A percentile compares a stretch with the other conserved stretches of the same genome.
Evolutionary conservation across 2,113 vertebrate species (phyloP).

Genomic region (Menura novaehollandiae): DNA sequence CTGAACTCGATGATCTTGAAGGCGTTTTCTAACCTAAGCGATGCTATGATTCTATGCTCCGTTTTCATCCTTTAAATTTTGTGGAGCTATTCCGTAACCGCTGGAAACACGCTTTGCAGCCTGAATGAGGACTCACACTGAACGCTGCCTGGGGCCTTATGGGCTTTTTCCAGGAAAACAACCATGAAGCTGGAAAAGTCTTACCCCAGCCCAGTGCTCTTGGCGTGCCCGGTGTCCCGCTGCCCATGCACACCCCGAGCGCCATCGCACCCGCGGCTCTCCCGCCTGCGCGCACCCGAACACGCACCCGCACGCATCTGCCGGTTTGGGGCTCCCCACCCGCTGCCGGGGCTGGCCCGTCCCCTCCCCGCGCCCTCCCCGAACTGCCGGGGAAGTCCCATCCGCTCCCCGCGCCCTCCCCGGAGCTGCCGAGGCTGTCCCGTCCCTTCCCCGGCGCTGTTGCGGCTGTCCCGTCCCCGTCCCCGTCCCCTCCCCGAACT

Average conservation of each 20-base stretch:
- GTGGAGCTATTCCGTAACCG: too few relatives aligned
- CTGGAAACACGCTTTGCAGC: neutral
- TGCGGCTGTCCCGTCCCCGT: neutral
- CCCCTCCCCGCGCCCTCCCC: neutral
- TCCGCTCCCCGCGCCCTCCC: neutral
- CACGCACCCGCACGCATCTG: neutral
- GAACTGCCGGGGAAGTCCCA: too few relatives aligned
- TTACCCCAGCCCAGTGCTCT: neutral
- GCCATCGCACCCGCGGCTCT: fast-evolving
- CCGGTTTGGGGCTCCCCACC: too few relatives aligned
- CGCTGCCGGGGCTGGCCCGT: neutral
- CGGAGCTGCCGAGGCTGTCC: too few relatives aligned
- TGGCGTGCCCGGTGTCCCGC: too few relatives aligned
- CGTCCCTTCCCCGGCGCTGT: neutral
- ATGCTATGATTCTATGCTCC: neutral
- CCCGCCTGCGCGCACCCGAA: neutral
- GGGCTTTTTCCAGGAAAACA: neutral
- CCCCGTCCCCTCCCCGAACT: neutral
- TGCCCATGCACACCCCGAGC: neutral
- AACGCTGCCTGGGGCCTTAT: neutral
- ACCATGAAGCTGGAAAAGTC: neutral
- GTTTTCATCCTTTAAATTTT: neutral
- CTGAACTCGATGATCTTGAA: neutral
- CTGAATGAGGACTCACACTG: neutral
- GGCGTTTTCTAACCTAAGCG: neutral